A percentile compares a stretch with the other conserved stretches of the same genome.
These are phyloP conservation scores for Rotaria macrura DNA, from an alignment of 2,888 invertebrate genomes.

Conservation along the genomic window DNA sequence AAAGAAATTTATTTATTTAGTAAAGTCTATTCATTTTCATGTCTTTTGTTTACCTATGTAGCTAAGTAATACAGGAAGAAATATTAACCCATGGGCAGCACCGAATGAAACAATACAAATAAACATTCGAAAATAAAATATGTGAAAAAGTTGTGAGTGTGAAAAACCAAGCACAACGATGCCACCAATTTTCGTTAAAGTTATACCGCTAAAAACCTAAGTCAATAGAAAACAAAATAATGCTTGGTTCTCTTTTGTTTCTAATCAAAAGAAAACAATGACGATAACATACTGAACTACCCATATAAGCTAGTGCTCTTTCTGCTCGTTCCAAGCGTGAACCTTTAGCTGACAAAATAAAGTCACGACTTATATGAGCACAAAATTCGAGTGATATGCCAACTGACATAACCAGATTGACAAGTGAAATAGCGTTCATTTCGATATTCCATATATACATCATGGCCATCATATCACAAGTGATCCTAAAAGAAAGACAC, in stretches of 20 bases:
- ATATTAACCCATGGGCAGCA: constrained; percentile 88
- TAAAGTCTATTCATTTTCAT: neutral
- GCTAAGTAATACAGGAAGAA: constrained; percentile 88
- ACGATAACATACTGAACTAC: constrained; percentile 64
- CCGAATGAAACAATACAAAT: constrained; percentile 90
- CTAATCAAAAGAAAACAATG: neutral
- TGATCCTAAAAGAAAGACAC: constrained; percentile 55
- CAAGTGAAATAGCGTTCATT: constrained; percentile 80
- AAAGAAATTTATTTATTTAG: neutral
- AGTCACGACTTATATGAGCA: constrained; percentile 86
- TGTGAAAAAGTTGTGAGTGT: constrained; percentile 87
- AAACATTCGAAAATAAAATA: constrained; percentile 92
- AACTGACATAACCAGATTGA: constrained; percentile 92
- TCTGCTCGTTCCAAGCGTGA: constrained; percentile 66
- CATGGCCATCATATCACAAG: constrained; percentile 71
- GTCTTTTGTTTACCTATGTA: constrained; percentile 63
- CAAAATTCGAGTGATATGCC: constrained; percentile 97
- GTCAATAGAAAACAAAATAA: constrained; percentile 36
- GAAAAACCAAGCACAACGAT: constrained; percentile 91
- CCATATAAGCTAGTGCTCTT: constrained; percentile 76
- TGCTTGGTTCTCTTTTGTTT: neutral
- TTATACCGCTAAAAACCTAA: constrained; percentile 86
- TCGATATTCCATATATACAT: constrained; percentile 83
- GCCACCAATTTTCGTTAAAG: constrained; percentile 90
- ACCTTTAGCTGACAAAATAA: constrained; percentile 56